Conservation (phyloP, 1,140 invertebrate species). For the Hycleus phaleratus region DNA sequence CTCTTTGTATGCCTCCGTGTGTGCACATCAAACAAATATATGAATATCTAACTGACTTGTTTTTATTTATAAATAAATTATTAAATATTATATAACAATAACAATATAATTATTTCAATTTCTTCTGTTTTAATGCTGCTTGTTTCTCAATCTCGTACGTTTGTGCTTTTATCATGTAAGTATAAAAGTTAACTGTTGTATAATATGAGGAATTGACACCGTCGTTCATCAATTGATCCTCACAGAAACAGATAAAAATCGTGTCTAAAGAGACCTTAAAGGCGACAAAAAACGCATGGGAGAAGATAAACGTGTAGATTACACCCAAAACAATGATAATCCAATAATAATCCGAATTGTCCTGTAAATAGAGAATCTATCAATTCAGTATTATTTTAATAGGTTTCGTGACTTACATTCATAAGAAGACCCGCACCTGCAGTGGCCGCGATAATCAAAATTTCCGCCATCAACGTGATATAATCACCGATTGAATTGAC, state of each 20-base stretch:
- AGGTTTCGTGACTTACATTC: background rate
- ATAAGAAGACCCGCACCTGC: constrained; percentile 1
- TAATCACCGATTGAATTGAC: constrained; percentile 13
- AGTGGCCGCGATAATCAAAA: constrained; percentile 6
- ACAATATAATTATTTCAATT: background rate
- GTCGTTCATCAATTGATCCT: constrained; percentile 67
- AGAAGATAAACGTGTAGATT: background rate
- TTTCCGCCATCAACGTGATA: constrained; percentile 5
- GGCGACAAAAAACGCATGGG: constrained; percentile 1
- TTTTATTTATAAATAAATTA: too few relatives aligned
- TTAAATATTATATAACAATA: too few relatives aligned
- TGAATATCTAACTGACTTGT: background rate
- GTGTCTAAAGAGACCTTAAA: constrained; percentile 60
- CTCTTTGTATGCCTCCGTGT: constrained; percentile 27
- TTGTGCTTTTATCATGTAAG: background rate
- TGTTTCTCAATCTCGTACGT: background rate
- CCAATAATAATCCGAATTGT: too few relatives aligned
- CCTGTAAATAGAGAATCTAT: too few relatives aligned
- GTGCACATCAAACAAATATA: constrained; percentile 21
- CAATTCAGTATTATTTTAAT: background rate
- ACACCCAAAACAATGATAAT: constrained; percentile 1
- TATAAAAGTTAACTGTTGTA: constrained; percentile 52
- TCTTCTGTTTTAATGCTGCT: background rate
- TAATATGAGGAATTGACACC: constrained; percentile 61
- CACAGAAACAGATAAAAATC: constrained; percentile 75